Percentiles rank a stretch among this genome's conserved stretches.
phyloP scores from a whole-genome alignment of 2,888 invertebrate genomes.

The Charanyca ferruginea region DNA sequence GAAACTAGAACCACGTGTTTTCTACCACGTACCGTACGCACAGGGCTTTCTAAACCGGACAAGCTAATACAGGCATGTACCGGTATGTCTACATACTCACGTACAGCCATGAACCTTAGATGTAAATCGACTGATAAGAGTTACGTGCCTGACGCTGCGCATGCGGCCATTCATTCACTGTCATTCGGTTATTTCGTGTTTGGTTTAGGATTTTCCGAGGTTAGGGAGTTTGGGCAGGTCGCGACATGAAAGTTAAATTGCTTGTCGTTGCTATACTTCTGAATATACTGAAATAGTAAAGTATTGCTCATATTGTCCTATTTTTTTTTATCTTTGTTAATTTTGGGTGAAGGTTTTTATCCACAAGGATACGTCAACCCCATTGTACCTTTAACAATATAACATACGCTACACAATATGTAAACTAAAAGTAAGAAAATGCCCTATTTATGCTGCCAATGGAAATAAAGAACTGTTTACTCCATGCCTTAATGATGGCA shows the following conservation, averaged over 20 bases:
- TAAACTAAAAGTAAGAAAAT: too few species aligned
- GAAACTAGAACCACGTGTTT: conserved; percentile 16
- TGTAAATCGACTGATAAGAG: conserved; percentile 44
- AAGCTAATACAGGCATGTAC: conserved; percentile 4
- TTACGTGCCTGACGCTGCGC: conserved; percentile 37
- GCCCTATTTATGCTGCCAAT: too few species aligned
- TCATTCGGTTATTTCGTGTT: conserved; percentile 34
- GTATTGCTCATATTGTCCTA: neutral
- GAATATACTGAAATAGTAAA: conserved; percentile 3
- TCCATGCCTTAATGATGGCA: neutral
- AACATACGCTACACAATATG: too few species aligned
- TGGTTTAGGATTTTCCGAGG: conserved; percentile 16
- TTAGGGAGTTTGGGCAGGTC: neutral
- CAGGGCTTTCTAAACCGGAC: conserved; percentile 45
- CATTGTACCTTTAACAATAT: too few species aligned
- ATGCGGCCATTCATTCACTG: conserved; percentile 12
- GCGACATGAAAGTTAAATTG: neutral
- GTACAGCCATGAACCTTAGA: conserved; percentile 26
- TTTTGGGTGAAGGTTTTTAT: too few species aligned
- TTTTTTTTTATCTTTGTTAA: too few species aligned
- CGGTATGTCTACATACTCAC: conserved; percentile 26
- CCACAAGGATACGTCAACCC: too few species aligned
- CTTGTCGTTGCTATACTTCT: neutral
- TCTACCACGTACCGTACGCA: conserved; percentile 5
- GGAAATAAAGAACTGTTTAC: neutral